Base-by-base conservation (phyloP, 2,888 invertebrate species). In the Frankliniella fusca region DNA sequence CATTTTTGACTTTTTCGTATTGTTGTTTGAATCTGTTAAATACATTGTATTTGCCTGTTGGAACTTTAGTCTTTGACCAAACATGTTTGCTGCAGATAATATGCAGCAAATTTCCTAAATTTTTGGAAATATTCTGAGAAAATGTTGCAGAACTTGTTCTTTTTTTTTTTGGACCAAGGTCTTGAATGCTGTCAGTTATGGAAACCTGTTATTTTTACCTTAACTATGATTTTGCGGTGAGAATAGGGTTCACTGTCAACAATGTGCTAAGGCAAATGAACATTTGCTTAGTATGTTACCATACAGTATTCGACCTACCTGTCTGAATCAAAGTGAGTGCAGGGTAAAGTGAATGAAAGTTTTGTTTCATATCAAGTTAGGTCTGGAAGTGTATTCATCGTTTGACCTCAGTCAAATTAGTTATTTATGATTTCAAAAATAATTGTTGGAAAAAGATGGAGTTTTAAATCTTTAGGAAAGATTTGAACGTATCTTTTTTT, bases 51-150 rank as follows among this genome's bases (percentile, higher is more conserved):
- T 70, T 70, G 70, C 70, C 70, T 54, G 23, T 70, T 70, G 70
- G 70, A 23, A 70, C 70, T 70, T 70, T 23, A 65, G 10, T n/a
- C 70, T 70, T 70, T 70, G 70, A 70, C 70, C 70, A 70, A 70
- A 70, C 23, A 70, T 70, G 23, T 70, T 11, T 70, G 23, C 65
- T 65, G 65, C 20, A 20, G 3, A 9, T n/a, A 65, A 20, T 9
- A 65, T 65, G 65, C 65, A 65, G 65, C 9, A 23, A n/a, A 70
- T 70, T n/a, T 23, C 23, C 23, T 23, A 70, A 23, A 70, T 70
- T 23, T 20, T 23, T 23, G n/a, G 70, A 70, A n/a, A 70, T 70
- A 9, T 70, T 70, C 18, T 12, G 12, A 2, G 23, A 70, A 70
- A 11, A 23, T 70, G 3, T 54, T 54, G 70, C 23, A n/a, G 38